phyloP scores from a whole-genome alignment of 1,140 invertebrate species.

The Galendromus occidentalis region DNA sequence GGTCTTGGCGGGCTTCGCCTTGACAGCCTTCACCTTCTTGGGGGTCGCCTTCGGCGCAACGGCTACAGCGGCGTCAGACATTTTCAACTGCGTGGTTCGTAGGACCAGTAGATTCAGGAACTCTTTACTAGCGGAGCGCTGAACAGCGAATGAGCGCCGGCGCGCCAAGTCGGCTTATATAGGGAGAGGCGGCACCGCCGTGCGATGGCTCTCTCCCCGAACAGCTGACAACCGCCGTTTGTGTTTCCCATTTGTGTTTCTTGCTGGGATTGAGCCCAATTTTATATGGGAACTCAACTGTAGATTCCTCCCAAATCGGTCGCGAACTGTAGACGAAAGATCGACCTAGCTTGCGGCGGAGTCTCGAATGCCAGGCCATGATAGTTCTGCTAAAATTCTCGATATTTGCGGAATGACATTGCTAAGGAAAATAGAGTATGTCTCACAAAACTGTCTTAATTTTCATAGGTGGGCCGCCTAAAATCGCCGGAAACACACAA shows the following conservation, averaged over 20 bases:
- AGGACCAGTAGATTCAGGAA: too few species aligned
- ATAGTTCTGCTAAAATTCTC: conserved; percentile 6
- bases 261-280: not conserved
- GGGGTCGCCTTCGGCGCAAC: not conserved
- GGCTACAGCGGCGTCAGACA: too few species aligned
- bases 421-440: not conserved
- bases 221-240: not conserved
- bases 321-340: not conserved
- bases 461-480: not conserved
- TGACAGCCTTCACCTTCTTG: conserved; percentile 5
- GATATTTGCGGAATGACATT: conserved; percentile 6
- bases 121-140: not conserved
- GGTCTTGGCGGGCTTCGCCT: not conserved
- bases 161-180: not conserved
- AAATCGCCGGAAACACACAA: too few species aligned
- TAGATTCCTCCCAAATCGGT: not conserved
- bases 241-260: conserved; percentile 11
- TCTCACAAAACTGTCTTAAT: conserved; percentile 3
- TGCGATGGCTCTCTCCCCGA: conserved; percentile 7
- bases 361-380: not conserved
- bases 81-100: too few species aligned
- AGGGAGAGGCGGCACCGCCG: not conserved
- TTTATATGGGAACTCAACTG: not conserved
- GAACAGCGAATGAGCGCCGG: not conserved
- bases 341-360: not conserved